Evolutionary conservation across 2,888 invertebrate genomes (phyloP).

Genomic region (Lymantria dispar): DNA sequence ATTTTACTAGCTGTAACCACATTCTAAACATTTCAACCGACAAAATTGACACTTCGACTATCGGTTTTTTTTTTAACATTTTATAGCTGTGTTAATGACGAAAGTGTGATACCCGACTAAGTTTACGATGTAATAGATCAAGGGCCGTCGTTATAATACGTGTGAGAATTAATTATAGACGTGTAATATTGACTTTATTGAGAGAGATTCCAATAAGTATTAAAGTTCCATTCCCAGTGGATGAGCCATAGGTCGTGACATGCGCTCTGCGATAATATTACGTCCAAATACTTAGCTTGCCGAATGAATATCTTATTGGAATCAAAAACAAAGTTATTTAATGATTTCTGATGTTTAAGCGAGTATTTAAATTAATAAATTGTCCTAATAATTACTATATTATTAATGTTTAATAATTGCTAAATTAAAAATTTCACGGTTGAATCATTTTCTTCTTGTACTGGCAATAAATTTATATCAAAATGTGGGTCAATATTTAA

Average conservation of each 20-base stretch:
- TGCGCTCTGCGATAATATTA: slow-evolving; percentile 8
- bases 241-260: slow-evolving; percentile 29
- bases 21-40: neutral
- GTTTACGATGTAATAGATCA: slow-evolving; percentile 40
- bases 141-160: slow-evolving; percentile 29
- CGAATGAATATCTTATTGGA: neutral
- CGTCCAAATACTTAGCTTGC: neutral
- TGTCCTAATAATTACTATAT: too few species aligned
- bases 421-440: too few species aligned
- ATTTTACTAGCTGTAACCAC: neutral
- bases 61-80: slow-evolving; percentile 10
- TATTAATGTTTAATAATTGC: too few species aligned
- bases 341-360: too few species aligned
- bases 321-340: neutral
- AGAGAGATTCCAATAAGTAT: slow-evolving; percentile 34
- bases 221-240: slow-evolving; percentile 11
- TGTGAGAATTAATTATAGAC: slow-evolving; percentile 51
- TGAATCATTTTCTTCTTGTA: too few species aligned
- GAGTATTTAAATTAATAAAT: too few species aligned
- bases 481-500: too few species aligned
- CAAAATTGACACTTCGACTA: slow-evolving; percentile 6
- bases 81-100: slow-evolving; percentile 33
- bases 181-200: slow-evolving; percentile 32
- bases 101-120: slow-evolving; percentile 23
- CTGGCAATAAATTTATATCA: too few species aligned